phyloP scores from a whole-genome alignment of 2,888 invertebrate genomes.

The Imbricaverruca yamaguchii region DNA sequence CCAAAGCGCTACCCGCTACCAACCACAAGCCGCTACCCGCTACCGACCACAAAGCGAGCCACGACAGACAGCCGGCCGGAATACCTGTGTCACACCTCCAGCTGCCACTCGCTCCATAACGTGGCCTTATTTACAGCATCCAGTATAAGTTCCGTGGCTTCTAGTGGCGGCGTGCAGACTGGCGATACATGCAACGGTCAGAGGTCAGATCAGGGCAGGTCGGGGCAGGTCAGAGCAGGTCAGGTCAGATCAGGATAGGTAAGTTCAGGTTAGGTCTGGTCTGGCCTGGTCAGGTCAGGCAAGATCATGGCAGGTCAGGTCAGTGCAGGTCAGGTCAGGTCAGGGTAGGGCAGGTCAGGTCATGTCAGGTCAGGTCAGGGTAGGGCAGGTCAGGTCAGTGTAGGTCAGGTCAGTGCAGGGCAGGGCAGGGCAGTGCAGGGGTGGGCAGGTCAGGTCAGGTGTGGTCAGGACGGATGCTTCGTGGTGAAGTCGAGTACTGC shows the following conservation, averaged over 20 bases:
- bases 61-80: not conserved
- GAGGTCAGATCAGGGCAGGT: not conserved
- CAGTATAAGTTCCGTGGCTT: not conserved
- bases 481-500: not conserved
- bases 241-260: too few relatives aligned
- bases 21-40: too few relatives aligned
- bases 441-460: too few relatives aligned
- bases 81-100: not conserved
- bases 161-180: not conserved
- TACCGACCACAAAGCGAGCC: not conserved
- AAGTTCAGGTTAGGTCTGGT: too few relatives aligned
- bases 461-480: not conserved
- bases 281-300: too few relatives aligned
- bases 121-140: not conserved
- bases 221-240: not conserved
- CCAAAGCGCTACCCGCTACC: not conserved
- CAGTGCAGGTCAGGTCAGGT: not conserved
- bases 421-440: not conserved
- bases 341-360: too few relatives aligned
- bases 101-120: slow-evolving; percentile 9
- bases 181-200: not conserved
- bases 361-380: not conserved
- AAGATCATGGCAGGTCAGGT: too few relatives aligned
- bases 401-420: not conserved
- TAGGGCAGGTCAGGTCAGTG: not conserved